These are phyloP conservation scores for Schizaphis graminum DNA, from an alignment of 2,888 invertebrate species.

Conservation along the genomic window DNA sequence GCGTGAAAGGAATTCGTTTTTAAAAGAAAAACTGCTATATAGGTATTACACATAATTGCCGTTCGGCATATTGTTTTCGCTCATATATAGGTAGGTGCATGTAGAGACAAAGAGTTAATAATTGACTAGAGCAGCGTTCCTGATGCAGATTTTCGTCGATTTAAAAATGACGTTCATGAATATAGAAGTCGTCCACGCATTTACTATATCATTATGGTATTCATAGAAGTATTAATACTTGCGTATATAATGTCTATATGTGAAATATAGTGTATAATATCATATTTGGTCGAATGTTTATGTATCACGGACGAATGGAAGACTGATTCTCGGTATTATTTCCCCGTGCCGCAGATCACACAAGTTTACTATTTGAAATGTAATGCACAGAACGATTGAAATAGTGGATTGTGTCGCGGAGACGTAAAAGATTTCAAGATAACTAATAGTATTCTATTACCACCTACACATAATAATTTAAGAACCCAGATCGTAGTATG, in stretches of 20 bases:
- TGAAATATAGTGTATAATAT: neutral
- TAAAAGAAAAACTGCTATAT: neutral
- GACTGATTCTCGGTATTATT: neutral
- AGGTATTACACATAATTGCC: neutral
- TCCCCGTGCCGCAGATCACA: neutral
- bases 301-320: neutral
- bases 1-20: constrained; percentile 4
- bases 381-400: neutral
- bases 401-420: neutral
- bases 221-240: neutral
- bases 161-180: neutral
- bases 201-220: neutral
- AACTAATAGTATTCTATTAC: neutral
- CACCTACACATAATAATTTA: neutral
- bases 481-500: neutral
- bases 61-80: constrained; percentile 3
- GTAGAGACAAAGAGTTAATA: neutral
- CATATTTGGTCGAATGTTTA: neutral
- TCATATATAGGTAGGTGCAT: neutral
- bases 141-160: constrained; percentile 16
- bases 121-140: constrained; percentile 14
- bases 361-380: neutral
- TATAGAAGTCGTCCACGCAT: neutral
- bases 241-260: neutral
- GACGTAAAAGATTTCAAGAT: neutral